phyloP scores from a whole-genome alignment of 2,797 vertebrate genomes.

The Gephyroberyx darwinii region DNA sequence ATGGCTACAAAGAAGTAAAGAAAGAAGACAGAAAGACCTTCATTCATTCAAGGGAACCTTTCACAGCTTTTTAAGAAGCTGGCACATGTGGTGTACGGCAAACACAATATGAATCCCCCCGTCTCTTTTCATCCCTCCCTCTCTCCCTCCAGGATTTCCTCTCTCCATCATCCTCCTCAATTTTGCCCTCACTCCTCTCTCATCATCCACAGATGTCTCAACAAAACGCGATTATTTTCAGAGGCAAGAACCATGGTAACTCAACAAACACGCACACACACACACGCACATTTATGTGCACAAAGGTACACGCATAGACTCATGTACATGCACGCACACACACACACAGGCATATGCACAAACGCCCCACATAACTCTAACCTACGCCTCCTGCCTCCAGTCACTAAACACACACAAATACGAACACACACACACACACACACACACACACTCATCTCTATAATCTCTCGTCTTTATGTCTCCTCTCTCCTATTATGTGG shows the following conservation, averaged over 20 bases:
- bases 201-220: conserved; percentile 20
- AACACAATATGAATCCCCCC: no score
- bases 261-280: neutral
- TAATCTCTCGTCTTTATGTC: conserved; percentile 63
- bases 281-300: neutral
- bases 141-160: conserved; percentile 13
- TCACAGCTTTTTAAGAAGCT: no score
- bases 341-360: conserved; percentile 3
- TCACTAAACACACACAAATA: conserved; percentile 7
- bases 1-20: no score
- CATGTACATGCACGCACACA: neutral
- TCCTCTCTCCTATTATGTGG: conserved; percentile 61
- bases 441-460: conserved; percentile 25
- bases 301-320: neutral
- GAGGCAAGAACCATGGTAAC: neutral
- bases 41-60: no score
- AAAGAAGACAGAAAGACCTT: no score
- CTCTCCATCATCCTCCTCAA: conserved; percentile 5
- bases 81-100: no score
- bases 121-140: conserved; percentile 2
- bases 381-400: neutral
- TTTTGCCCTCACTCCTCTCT: conserved; percentile 16
- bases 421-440: conserved; percentile 6
- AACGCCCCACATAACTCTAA: no score
- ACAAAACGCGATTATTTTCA: neutral